Evolutionary conservation across 1,140 invertebrate genomes (phyloP).

Genomic region (Drosophila littoralis): DNA sequence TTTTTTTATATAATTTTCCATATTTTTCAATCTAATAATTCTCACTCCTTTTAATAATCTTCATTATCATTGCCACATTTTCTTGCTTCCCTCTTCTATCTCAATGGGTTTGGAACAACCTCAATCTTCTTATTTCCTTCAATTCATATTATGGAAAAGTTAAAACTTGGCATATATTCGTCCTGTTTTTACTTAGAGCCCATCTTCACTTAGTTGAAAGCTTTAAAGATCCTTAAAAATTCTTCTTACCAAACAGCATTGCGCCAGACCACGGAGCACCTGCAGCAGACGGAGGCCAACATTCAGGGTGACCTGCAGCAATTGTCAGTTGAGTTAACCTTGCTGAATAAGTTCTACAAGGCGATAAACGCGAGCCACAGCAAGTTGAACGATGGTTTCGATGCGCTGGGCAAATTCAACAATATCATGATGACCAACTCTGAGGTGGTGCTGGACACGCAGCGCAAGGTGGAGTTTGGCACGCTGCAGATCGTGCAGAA

Average conservation of each 20-base stretch:
- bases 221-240: no score
- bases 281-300: constrained; percentile 77
- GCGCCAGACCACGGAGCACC: constrained; percentile 82
- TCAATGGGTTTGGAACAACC: no score
- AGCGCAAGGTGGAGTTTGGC: constrained; percentile 93
- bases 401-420: constrained; percentile 89
- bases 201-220: not conserved
- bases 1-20: no score
- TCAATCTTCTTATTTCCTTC: no score
- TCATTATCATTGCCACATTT: no score
- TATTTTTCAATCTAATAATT: no score
- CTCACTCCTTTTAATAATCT: no score
- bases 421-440: constrained; percentile 92
- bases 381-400: constrained; percentile 85
- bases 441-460: constrained; percentile 93
- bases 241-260: constrained; percentile 33
- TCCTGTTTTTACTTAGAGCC: not conserved
- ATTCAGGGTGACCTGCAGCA: constrained; percentile 74
- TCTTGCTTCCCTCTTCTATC: no score
- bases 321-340: constrained; percentile 84
- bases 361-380: constrained; percentile 87
- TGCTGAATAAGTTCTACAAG: constrained; percentile 84
- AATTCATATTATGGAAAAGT: no score
- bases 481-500: constrained; percentile 94
- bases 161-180: not conserved